Evolutionary conservation across 2,113 vertebrate species (phyloP).

Genomic region (Laticauda laticaudata): DNA sequence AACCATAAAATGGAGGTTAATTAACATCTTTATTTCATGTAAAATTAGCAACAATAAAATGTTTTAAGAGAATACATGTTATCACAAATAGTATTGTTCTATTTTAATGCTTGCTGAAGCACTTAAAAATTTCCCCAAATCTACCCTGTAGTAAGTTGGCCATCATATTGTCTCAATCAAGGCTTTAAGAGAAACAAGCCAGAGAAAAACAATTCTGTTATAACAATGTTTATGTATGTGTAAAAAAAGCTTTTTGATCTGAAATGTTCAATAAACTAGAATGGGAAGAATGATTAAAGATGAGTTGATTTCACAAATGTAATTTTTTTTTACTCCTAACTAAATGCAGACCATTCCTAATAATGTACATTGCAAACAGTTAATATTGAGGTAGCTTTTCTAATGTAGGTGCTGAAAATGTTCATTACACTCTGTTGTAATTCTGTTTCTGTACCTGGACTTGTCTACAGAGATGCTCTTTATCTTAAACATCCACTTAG

Average conservation of each 20-base stretch:
- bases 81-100: background rate
- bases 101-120: too few species aligned
- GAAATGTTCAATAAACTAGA: background rate
- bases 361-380: background rate
- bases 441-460: background rate
- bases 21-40: background rate
- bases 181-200: background rate
- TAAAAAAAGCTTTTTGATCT: background rate
- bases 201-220: background rate
- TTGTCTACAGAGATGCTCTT: slow-evolving; percentile 11
- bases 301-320: background rate
- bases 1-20: background rate
- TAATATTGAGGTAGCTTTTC: background rate
- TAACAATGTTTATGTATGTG: background rate
- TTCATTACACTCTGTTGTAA: slow-evolving; percentile 2
- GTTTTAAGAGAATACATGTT: background rate
- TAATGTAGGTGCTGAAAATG: background rate
- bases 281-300: background rate
- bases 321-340: background rate
- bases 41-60: background rate
- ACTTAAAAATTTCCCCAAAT: background rate
- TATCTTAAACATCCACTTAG: background rate
- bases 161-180: background rate
- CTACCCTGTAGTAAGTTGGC: background rate
- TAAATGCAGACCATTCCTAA: background rate